These are phyloP conservation scores for Drosophila bipectinata DNA, from an alignment of 1,140 invertebrate species.

Conservation along the genomic window DNA sequence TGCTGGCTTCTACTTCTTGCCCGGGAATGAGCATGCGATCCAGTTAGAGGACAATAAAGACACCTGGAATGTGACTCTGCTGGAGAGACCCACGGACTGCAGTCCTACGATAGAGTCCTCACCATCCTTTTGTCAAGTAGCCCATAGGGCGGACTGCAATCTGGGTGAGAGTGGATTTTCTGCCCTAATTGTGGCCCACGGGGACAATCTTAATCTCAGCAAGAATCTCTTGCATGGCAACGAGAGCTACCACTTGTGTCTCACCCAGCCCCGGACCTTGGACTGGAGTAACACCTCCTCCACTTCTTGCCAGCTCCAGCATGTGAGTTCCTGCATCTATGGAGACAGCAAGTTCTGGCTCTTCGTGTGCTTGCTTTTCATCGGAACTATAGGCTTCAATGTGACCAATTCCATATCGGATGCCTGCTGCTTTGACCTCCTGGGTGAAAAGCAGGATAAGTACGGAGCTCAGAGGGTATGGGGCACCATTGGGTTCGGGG, in stretches of 20 bases:
- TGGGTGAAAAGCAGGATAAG: constrained; percentile 88
- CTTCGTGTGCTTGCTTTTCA: constrained; percentile 88
- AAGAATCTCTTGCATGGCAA: constrained; percentile 51
- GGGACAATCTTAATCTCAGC: constrained; percentile 21
- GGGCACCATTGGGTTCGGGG: constrained; percentile 91
- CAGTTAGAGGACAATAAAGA: constrained; percentile 43
- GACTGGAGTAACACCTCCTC: constrained; percentile 22
- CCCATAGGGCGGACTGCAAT: constrained; percentile 36
- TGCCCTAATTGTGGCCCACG: constrained; percentile 38
- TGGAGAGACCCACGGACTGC: constrained; percentile 20
- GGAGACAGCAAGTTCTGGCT: constrained; percentile 87
- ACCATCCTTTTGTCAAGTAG: constrained; percentile 28
- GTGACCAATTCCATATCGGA: constrained; percentile 91
- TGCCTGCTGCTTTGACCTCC: constrained; percentile 91
- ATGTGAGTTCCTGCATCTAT: constrained; percentile 84
- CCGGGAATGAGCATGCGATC: constrained; percentile 64
- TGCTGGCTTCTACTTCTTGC: constrained; percentile 88
- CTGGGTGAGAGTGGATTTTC: constrained; percentile 10
- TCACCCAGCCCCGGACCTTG: not conserved
- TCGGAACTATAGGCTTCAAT: constrained; percentile 90
- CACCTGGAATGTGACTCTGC: constrained; percentile 35
- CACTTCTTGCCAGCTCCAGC: constrained; percentile 27
- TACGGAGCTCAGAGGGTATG: constrained; percentile 91
- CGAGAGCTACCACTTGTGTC: constrained; percentile 48
- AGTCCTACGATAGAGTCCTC: constrained; percentile 23